Conservation (phyloP, 2,888 invertebrate species). For the Pseudococcus viburni region DNA sequence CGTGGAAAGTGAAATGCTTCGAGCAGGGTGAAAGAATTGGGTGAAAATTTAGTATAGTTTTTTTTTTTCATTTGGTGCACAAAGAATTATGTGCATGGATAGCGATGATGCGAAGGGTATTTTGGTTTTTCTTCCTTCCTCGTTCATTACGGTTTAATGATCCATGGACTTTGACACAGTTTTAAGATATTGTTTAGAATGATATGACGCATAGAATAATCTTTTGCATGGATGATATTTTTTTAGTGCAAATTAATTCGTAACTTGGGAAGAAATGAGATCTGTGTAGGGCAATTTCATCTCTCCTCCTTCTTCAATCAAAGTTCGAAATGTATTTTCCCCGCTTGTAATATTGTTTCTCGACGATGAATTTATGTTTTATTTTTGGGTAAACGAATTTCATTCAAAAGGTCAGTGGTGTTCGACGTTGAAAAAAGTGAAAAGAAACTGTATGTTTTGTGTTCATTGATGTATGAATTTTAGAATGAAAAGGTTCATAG, state of each 20-base stretch:
- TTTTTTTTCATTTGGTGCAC: too few relatives aligned
- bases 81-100: neutral
- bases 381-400: neutral
- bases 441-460: neutral
- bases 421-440: neutral
- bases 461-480: conserved; percentile 3
- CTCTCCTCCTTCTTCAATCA: neutral
- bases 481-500: neutral
- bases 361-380: neutral
- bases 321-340: neutral
- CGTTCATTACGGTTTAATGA: conserved; percentile 22
- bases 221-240: neutral
- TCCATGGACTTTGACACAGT: conserved; percentile 22
- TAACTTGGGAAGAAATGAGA: neutral
- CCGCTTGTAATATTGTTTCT: neutral
- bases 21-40: neutral
- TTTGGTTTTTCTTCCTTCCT: conserved; percentile 2
- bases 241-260: neutral
- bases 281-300: neutral
- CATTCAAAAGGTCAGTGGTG: neutral
- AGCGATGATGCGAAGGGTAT: neutral
- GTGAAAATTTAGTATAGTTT: neutral
- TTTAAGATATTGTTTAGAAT: neutral
- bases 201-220: neutral
- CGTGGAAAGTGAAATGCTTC: neutral